These are phyloP conservation scores for Hucho hucho DNA, from an alignment of 2,113 vertebrate genomes.

Conservation along the genomic window DNA sequence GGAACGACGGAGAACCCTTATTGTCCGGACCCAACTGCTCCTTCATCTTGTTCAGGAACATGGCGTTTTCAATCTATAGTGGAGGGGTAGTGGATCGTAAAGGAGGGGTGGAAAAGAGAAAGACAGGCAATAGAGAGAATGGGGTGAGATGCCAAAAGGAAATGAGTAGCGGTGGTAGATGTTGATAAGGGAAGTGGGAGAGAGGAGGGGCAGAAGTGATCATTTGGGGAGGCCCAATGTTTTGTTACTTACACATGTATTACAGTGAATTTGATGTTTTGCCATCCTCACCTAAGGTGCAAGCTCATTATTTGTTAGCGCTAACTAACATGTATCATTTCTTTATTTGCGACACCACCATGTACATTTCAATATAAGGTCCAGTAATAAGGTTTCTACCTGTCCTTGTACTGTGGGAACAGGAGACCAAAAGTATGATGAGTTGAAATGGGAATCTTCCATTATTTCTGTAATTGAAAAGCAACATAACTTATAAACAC, in stretches of 20 bases:
- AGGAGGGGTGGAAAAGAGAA: constrained; percentile 9
- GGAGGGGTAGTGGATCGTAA: constrained; percentile 19
- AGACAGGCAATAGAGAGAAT: not conserved
- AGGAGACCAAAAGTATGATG: constrained; percentile 99
- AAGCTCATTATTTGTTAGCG: constrained; percentile 34
- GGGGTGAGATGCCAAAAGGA: constrained; percentile 1
- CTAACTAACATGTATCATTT: constrained; percentile 6
- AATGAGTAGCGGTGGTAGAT: constrained; percentile 14
- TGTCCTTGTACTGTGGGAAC: constrained; percentile 98
- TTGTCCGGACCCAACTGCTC: constrained; percentile 88
- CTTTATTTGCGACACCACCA: constrained; percentile 43
- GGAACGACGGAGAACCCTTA: constrained; percentile 79
- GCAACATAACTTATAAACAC: constrained; percentile 76
- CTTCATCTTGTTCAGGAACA: constrained; percentile 99
- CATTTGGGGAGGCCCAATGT: constrained; percentile 36
- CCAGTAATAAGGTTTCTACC: constrained; percentile 81
- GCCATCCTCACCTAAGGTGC: constrained; percentile 37
- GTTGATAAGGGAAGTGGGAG: constrained; percentile 4
- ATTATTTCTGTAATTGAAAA: constrained; percentile 92
- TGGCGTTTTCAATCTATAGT: constrained; percentile 91
- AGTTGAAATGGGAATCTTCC: constrained; percentile 99
- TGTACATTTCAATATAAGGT: constrained; percentile 70
- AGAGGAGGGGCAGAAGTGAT: constrained; percentile 48
- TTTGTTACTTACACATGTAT: constrained; percentile 28
- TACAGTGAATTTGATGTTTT: constrained; percentile 35